Percentiles rank a stretch among this genome's conserved stretches.
Conservation (phyloP, 2,797 vertebrate genomes). For the Chelon auratus region DNA sequence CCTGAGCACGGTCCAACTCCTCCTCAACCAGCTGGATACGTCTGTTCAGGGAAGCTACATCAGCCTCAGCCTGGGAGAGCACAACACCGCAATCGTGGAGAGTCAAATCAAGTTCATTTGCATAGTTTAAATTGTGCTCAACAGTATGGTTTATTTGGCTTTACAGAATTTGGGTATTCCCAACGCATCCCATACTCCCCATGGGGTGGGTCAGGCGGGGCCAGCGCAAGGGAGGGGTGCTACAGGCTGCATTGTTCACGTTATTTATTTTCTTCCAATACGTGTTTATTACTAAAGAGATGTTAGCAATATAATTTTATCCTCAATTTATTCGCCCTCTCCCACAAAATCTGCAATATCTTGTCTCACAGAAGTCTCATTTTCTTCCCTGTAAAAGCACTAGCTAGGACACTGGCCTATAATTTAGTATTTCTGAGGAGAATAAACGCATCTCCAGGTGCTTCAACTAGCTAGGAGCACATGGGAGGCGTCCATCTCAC, state of each 20-base stretch:
- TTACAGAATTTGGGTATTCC: neutral
- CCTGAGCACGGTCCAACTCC: slow-evolving; percentile 98
- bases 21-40: slow-evolving; percentile 99
- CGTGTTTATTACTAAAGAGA: no score
- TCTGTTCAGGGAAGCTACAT: slow-evolving; percentile 98
- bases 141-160: neutral
- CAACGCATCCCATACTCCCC: neutral
- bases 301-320: no score
- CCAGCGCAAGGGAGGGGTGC: slow-evolving; percentile 10
- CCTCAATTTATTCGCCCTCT: no score
- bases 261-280: neutral
- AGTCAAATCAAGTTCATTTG: neutral
- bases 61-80: slow-evolving; percentile 91
- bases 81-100: slow-evolving; percentile 4
- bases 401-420: neutral
- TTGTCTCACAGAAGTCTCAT: neutral
- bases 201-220: slow-evolving; percentile 32
- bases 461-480: slow-evolving; percentile 8
- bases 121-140: neutral
- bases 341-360: neutral
- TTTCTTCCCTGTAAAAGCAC: slow-evolving; percentile 7
- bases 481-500: neutral
- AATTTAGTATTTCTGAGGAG: neutral
- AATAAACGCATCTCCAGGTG: neutral
- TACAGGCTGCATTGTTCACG: neutral